Evolutionary conservation across 92 coral and sea anemone genomes (phyloP), one percentile per base, ranked within the genome.

Genomic region (Galaxea fascicularis): DNA sequence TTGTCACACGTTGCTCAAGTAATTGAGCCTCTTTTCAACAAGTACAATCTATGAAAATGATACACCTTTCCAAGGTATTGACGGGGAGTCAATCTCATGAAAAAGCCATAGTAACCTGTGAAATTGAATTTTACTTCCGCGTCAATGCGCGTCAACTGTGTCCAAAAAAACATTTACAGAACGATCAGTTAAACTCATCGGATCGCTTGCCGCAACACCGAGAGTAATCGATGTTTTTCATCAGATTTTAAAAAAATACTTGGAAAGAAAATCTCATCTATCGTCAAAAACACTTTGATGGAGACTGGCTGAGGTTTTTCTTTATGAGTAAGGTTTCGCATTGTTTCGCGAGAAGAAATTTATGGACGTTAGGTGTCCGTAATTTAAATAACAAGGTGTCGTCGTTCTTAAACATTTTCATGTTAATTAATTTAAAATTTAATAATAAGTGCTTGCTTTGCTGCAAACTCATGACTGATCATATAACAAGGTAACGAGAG

Each of bases 101-200:
- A 35, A 35, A 35, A 35, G 41, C 41, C 41, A 35, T 35, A 35
- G 41, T 35, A 35, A 35, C 41, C 3, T 35, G 41, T 35, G 41
- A 35, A 35, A 35, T 17, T 3, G 41, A 10, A 17, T 8, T 73
- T 14, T 13, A 1, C 51, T n/a, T 3, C 18, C 15, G 56, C 78
- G 58, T 9, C 21, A 21, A 45, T 44, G 54, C 46, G 28, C 44
- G 26, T 39, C 58, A 53, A 73, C 60, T 25, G 54, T n/a, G 44
- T 28, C 74, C 39, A 63, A 70, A 39, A 41, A 27, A n/a, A n/a
- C n/a, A 24, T 73, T 29, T 29, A 49, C 62, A 52, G 39, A 51
- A 16, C 22, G 45, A 71, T 51, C 78, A 28, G 26, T 73, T 73
- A 73, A 73, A 73, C 58, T 44, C 64, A 52, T 15, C 24, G 16